These are phyloP conservation scores for Etia nguti DNA, from an alignment of 2,113 vertebrate species.

Conservation along the genomic window DNA sequence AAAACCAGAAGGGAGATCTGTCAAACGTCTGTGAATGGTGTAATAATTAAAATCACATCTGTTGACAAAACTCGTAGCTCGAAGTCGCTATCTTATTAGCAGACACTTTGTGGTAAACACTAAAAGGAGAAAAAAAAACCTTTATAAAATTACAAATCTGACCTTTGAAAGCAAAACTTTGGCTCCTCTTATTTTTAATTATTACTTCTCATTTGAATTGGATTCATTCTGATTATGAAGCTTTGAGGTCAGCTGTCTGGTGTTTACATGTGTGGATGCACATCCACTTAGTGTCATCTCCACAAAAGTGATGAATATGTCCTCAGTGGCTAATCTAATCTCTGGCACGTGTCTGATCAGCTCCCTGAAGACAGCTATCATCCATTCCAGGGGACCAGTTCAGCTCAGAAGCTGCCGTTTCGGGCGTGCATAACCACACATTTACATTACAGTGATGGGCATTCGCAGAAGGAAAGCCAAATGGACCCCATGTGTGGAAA, in stretches of 20 bases:
- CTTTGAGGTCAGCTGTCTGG: background rate
- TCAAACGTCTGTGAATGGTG: slow-evolving; percentile 44
- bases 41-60: slow-evolving; percentile 69
- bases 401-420: background rate
- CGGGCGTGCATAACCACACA: background rate
- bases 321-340: background rate
- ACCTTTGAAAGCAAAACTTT: background rate
- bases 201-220: background rate
- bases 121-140: background rate
- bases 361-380: background rate
- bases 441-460: background rate
- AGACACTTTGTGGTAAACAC: background rate
- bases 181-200: background rate
- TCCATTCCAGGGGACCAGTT: background rate
- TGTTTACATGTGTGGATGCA: background rate
- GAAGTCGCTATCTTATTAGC: background rate
- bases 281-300: background rate
- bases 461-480: background rate
- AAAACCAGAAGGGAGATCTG: slow-evolving; percentile 62
- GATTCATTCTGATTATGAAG: background rate
- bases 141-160: background rate
- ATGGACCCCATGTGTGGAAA: background rate
- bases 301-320: background rate
- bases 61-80: slow-evolving; percentile 7
- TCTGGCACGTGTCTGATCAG: background rate